phyloP scores from a whole-genome alignment of 2,888 invertebrate species.

The Orthonychiurus folsomi region DNA sequence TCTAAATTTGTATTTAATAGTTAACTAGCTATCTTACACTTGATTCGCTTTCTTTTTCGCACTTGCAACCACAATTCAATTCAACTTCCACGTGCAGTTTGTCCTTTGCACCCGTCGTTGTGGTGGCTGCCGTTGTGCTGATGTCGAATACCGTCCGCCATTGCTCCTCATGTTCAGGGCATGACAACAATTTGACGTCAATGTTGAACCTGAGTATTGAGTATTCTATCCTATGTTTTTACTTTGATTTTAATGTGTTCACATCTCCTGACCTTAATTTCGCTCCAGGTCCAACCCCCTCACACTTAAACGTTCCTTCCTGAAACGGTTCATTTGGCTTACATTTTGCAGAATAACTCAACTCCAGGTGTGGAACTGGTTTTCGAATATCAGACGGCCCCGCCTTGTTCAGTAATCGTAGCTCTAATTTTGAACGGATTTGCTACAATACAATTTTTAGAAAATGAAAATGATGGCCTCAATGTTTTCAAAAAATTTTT shows the following conservation, averaged over 20 bases:
- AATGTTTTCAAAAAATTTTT: too few relatives aligned
- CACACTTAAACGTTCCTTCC: too few relatives aligned
- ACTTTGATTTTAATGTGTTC: neutral
- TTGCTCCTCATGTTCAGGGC: slow-evolving; percentile 1
- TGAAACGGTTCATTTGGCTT: neutral
- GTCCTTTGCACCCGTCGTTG: slow-evolving; percentile 1
- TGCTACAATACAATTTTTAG: neutral
- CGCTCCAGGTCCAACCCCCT: neutral
- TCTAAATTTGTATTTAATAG: too few relatives aligned
- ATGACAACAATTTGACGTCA: slow-evolving; percentile 1
- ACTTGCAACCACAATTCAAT: slow-evolving; percentile 9
- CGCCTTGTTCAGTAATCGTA: neutral
- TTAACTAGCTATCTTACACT: too few relatives aligned
- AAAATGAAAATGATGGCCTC: neutral
- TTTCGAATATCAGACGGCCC: neutral
- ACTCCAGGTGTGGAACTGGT: neutral
- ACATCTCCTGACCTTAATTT: slow-evolving; percentile 6
- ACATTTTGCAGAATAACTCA: neutral
- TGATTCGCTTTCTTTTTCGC: neutral
- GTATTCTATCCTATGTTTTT: neutral
- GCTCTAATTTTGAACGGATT: neutral
- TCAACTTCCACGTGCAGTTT: slow-evolving; percentile 4
- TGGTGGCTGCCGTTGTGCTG: neutral
- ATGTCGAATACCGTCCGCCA: slow-evolving; percentile 5
- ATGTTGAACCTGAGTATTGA: neutral